Percentiles rank a stretch among this genome's conserved stretches.
Conservation (phyloP, 2,113 vertebrate genomes). For the Caretta caretta region DNA sequence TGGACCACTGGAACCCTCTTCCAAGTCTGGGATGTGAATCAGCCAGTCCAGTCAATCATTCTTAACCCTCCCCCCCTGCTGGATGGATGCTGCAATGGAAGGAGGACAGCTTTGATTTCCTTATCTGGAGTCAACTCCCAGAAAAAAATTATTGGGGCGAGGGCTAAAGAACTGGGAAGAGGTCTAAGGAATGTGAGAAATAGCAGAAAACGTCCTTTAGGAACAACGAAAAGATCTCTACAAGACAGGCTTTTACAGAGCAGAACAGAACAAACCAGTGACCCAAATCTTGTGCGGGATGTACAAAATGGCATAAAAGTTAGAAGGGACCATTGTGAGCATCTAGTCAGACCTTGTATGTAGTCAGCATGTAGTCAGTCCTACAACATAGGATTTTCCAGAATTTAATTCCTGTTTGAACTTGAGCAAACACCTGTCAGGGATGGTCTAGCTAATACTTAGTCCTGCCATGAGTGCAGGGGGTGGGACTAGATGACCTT, state of each 20-base stretch:
- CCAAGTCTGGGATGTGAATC: background rate
- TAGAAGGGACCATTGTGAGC: background rate
- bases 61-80: background rate
- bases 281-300: background rate
- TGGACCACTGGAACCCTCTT: background rate
- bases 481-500: too few relatives aligned
- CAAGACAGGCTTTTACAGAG: background rate
- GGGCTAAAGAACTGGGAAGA: background rate
- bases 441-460: too few relatives aligned
- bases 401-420: background rate
- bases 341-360: background rate
- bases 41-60: background rate
- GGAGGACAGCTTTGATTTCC: background rate
- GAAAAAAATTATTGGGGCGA: background rate
- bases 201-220: background rate
- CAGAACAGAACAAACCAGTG: background rate
- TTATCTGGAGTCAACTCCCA: background rate
- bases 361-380: too few relatives aligned
- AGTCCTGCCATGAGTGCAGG: too few relatives aligned
- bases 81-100: background rate
- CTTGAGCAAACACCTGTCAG: background rate
- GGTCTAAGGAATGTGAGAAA: background rate
- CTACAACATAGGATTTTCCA: background rate
- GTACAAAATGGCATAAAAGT: background rate
- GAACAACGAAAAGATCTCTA: background rate